Conservation (phyloP, 2,113 vertebrate genomes). For the Pseudolaguvia tuberculata region DNA sequence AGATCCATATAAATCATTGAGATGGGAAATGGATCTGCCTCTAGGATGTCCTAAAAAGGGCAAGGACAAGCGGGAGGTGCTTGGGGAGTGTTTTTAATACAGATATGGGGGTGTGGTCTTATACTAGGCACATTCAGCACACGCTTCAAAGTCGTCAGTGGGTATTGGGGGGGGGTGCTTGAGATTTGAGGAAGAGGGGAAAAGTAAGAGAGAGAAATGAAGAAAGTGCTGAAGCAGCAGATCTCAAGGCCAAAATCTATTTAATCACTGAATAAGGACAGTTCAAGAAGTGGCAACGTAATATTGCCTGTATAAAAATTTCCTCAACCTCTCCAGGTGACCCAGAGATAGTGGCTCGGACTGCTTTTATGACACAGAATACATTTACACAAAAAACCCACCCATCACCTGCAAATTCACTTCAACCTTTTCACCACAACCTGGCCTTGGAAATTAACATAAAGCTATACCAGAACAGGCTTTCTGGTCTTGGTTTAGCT, state of each 20-base stretch:
- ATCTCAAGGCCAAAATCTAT: constrained; percentile 65
- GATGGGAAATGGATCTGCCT: constrained; percentile 46
- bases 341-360: constrained; percentile 34
- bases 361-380: constrained; percentile 50
- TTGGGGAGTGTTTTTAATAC: constrained; percentile 13
- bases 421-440: constrained; percentile 40
- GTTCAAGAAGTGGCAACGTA: constrained; percentile 52
- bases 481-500: neutral
- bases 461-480: constrained; percentile 30
- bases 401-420: constrained; percentile 38
- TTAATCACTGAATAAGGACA: constrained; percentile 63
- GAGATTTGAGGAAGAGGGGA: constrained; percentile 23
- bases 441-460: constrained; percentile 45
- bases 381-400: constrained; percentile 44
- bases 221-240: constrained; percentile 60
- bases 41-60: constrained; percentile 56
- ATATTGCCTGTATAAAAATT: constrained; percentile 55
- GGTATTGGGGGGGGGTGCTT: constrained; percentile 37
- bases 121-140: constrained; percentile 41
- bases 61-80: constrained; percentile 48
- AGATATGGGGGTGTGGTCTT: constrained; percentile 39
- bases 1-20: constrained; percentile 59
- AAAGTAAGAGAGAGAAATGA: constrained; percentile 25
- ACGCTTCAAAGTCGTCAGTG: constrained; percentile 51
- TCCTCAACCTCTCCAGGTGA: constrained; percentile 40